Conservation (phyloP, 2,888 invertebrate genomes). For the Anodontia alba region DNA sequence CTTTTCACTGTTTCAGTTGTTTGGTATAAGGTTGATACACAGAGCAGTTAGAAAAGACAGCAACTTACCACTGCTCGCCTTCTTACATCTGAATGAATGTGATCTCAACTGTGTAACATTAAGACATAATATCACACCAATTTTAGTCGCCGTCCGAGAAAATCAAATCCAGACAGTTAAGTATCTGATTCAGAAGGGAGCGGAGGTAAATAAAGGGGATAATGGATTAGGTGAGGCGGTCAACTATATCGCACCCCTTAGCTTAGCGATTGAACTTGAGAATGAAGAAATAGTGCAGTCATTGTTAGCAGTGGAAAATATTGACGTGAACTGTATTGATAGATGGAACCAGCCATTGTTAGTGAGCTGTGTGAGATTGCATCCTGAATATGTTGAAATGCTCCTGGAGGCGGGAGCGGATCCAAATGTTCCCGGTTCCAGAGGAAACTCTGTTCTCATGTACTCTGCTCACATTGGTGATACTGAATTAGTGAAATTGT, state of each 20-base stretch:
- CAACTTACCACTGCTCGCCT: conserved; percentile 30
- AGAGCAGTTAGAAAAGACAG: conserved; percentile 31
- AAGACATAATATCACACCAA: conserved; percentile 53
- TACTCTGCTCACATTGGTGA: conserved; percentile 65
- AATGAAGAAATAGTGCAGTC: conserved; percentile 60
- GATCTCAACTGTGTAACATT: conserved; percentile 56
- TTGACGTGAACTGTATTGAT: conserved; percentile 62
- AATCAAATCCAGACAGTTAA: conserved; percentile 55
- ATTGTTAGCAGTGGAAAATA: conserved; percentile 49
- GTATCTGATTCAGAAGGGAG: conserved; percentile 59
- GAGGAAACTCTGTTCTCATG: conserved; percentile 67
- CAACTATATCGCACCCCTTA: conserved; percentile 50
- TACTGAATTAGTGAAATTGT: conserved; percentile 60
- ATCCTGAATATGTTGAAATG: conserved; percentile 57
- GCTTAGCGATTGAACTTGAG: conserved; percentile 63
- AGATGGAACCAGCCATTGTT: conserved; percentile 64
- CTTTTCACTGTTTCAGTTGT: conserved; percentile 19
- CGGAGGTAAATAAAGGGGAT: conserved; percentile 64
- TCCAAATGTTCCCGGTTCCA: conserved; percentile 58
- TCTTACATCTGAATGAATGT: conserved; percentile 38
- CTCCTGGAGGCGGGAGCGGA: conserved; percentile 76
- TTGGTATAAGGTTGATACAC: conserved; percentile 35
- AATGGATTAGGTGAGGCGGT: not conserved
- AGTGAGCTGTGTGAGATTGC: conserved; percentile 61
- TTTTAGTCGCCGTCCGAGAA: conserved; percentile 65